phyloP scores from a whole-genome alignment of 2,888 invertebrate genomes.

The Cephalotes varians region DNA sequence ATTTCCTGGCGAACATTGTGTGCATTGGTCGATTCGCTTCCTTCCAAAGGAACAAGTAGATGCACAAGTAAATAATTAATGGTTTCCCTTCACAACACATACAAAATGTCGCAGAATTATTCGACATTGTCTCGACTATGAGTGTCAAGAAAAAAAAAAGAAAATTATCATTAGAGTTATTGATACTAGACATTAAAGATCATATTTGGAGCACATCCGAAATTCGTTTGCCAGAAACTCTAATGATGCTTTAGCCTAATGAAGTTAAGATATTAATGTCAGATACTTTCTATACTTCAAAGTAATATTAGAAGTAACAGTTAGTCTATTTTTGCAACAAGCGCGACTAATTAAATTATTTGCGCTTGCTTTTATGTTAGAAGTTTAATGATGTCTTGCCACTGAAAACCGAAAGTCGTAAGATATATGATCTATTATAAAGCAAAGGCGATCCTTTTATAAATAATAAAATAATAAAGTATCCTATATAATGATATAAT shows the following conservation, averaged over 20 bases:
- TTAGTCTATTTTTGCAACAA: not conserved
- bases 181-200: not conserved
- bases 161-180: not conserved
- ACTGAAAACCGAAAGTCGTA: not conserved
- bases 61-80: not conserved
- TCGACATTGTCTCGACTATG: not conserved
- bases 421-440: not conserved
- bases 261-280: not conserved
- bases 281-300: not conserved
- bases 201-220: not conserved
- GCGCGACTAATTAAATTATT: slow-evolving; percentile 2
- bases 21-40: not conserved
- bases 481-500: not conserved
- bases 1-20: slow-evolving; percentile 26
- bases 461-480: slow-evolving; percentile 7
- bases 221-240: not conserved
- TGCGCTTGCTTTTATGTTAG: not conserved
- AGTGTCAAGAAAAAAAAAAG: not conserved
- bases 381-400: not conserved
- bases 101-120: not conserved
- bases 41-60: not conserved
- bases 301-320: slow-evolving; percentile 13
- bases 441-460: not conserved
- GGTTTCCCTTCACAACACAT: not conserved
- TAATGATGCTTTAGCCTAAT: not conserved